phyloP scores from a whole-genome alignment of 2,113 vertebrate species.

The Urocitellus parryii region DNA sequence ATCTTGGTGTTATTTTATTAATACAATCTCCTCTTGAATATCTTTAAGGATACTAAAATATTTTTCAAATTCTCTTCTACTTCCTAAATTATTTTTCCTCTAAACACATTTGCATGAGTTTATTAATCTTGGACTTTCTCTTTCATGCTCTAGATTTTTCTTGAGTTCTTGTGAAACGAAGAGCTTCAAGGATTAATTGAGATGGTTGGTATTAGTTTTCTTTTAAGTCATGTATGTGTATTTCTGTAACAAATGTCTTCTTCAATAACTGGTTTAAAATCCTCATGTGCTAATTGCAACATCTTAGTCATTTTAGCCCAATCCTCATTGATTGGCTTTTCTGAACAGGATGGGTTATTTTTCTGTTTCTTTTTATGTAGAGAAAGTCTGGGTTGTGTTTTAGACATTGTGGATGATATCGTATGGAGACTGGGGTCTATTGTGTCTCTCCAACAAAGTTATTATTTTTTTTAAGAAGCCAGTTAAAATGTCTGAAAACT shows the following conservation, averaged over 20 bases:
- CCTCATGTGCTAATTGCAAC: not conserved
- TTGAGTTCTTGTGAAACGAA: conserved; percentile 25
- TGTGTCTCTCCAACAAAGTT: not conserved
- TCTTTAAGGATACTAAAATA: not conserved
- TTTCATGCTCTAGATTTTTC: not conserved
- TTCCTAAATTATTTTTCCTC: not conserved
- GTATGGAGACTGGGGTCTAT: not conserved
- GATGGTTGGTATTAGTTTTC: not conserved
- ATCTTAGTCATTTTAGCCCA: not conserved
- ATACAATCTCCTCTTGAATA: not conserved
- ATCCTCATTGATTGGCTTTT: conserved; percentile 10
- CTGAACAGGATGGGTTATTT: not conserved
- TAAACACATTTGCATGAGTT: not conserved
- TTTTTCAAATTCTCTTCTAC: not conserved
- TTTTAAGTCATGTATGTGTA: not conserved
- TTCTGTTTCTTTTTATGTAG: not conserved
- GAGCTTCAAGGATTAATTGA: not conserved
- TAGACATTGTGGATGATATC: not conserved
- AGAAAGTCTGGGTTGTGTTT: not conserved
- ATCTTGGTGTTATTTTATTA: not conserved
- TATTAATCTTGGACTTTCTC: not conserved
- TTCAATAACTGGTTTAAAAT: not conserved
- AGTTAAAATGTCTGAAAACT: not conserved
- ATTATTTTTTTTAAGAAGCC: not conserved
- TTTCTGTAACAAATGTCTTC: not conserved